Base-by-base conservation (phyloP, 2,113 vertebrate species). In the Morone chrysops region DNA sequence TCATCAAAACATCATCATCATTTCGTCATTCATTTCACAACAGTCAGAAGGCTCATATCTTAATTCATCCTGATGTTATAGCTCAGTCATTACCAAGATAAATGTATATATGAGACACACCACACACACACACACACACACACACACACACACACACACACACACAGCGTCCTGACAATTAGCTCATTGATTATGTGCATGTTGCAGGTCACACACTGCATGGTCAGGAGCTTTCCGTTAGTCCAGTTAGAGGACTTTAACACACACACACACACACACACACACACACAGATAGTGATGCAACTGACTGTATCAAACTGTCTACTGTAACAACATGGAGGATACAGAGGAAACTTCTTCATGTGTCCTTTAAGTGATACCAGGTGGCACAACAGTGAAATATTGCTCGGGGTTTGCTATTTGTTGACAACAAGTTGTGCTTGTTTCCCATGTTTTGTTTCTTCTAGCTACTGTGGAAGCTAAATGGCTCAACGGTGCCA, bases 211-310 rank as follows among this genome's bases (percentile, higher is more conserved):
- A 84, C 85, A 78, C 81, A 78, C 63, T 70, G 63, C 80, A 71
- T 13, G 40, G 81, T 92, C 91, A 89, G 84, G 80, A 85, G 88
- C 66, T 86, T 87, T 74, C 10, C 67, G 75, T 86, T 92, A 87
- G 51, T 48, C 17, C 16, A 31, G 31, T 43, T 0, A 38, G 14
- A n/a, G 67, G 18, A 72, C 45, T 57, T 50, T 0, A 56, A 11
- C 53, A 16, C 43, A 50, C 56, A 60, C 17, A 25, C 20, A 50
- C 43, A 47, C 36, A 25, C 38, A 31, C 38, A 25, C 53, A 7
- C 54, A 40, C 36, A 41, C 59, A 25, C 1, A 50, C 20, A 18
- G 43, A 36, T 5, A 18, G n/a, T 73, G 31, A 70, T 22, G 20
- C 22, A 18, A 65, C 22, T 22, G 20, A 2, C 6, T 14, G 3